Conservation (phyloP, 2,888 invertebrate species). For the Osedax fenrisi region DNA sequence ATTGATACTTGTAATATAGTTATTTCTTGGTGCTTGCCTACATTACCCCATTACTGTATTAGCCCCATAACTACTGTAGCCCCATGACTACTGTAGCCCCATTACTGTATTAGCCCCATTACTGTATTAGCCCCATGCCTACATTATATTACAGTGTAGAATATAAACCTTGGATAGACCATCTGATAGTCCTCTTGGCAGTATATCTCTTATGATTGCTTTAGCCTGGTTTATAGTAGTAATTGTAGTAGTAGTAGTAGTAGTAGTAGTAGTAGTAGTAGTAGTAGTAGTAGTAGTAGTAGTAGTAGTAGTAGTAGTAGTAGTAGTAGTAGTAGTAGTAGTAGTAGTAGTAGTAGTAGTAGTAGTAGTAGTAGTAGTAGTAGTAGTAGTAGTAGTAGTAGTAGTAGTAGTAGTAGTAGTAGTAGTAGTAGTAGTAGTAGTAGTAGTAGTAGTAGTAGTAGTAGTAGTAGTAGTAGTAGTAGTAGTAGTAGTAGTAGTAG, state of each 20-base stretch:
- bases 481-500: constrained; percentile 28
- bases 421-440: constrained; percentile 28
- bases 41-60: too few species aligned
- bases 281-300: constrained; percentile 26
- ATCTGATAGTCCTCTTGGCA: constrained; percentile 60
- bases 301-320: constrained; percentile 27
- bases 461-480: constrained; percentile 25
- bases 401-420: constrained; percentile 26
- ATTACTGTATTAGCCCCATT: too few species aligned
- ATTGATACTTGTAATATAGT: too few species aligned
- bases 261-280: constrained; percentile 14
- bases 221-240: constrained; percentile 53
- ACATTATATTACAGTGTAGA: too few species aligned
- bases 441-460: constrained; percentile 26
- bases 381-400: constrained; percentile 27
- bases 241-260: constrained; percentile 13
- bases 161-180: constrained; percentile 59
- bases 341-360: constrained; percentile 25
- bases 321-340: constrained; percentile 28
- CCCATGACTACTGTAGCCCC: too few species aligned
- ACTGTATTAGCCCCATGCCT: too few species aligned
- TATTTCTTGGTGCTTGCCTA: too few species aligned
- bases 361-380: constrained; percentile 26
- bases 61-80: too few species aligned
- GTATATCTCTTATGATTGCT: constrained; percentile 57